Conservation (phyloP, 2,113 vertebrate species). For the Passerina amoena region DNA sequence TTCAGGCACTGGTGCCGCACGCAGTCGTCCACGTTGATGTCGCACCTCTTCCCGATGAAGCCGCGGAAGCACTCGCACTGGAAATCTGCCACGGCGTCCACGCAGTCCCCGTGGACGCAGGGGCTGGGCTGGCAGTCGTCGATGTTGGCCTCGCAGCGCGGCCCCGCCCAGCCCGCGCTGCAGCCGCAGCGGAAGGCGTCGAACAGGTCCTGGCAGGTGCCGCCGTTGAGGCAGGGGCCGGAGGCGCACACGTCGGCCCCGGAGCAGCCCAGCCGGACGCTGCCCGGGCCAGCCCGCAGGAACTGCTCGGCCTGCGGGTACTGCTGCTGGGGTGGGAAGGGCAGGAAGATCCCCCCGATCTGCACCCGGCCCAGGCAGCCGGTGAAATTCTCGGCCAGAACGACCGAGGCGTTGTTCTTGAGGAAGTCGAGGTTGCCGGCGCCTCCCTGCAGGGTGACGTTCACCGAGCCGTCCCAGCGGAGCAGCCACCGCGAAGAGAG, state of each 20-base stretch:
- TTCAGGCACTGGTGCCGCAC: conserved; percentile 80
- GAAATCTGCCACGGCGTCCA: conserved; percentile 79
- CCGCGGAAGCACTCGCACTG: conserved; percentile 84
- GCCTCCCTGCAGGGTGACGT: conserved; percentile 55
- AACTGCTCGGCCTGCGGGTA: conserved; percentile 78
- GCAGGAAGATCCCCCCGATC: conserved; percentile 86
- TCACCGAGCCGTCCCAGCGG: conserved; percentile 71
- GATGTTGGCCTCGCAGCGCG: conserved; percentile 74
- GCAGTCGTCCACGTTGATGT: conserved; percentile 84
- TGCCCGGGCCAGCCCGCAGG: not conserved
- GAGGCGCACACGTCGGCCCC: conserved; percentile 79
- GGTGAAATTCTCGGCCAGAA: conserved; percentile 85
- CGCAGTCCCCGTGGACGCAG: conserved; percentile 82
- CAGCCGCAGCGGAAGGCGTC: conserved; percentile 85
- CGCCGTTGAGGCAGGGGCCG: conserved; percentile 82
- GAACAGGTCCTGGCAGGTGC: conserved; percentile 86
- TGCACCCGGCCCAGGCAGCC: conserved; percentile 88
- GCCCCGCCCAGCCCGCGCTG: conserved; percentile 81
- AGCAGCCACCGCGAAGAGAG: conserved; percentile 78
- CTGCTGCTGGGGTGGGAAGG: conserved; percentile 58
- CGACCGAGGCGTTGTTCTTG: conserved; percentile 60
- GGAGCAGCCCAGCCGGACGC: conserved; percentile 76
- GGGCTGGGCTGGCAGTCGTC: conserved; percentile 83
- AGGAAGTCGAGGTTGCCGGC: conserved; percentile 83
- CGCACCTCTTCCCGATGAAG: conserved; percentile 83